Evolutionary conservation across 2,113 vertebrate genomes (phyloP).

Genomic region (Strigops habroptila): DNA sequence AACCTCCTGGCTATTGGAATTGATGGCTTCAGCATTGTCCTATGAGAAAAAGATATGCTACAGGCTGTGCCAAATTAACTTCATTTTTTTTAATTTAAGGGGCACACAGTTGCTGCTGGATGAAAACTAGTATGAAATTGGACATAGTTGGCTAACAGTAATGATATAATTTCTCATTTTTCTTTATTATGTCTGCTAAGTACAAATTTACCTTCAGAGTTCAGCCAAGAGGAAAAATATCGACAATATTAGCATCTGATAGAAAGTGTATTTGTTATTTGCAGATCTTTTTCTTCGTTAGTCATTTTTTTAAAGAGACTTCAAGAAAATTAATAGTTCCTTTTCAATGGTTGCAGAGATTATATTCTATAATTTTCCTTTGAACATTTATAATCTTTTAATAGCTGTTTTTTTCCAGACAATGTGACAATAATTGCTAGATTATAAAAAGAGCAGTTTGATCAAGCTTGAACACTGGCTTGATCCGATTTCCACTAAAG

Average conservation of each 20-base stretch:
- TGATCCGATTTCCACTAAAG: constrained; percentile 16
- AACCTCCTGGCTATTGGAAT: not conserved
- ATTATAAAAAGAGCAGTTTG: constrained; percentile 27
- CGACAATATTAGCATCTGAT: not conserved
- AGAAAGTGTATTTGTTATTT: not conserved
- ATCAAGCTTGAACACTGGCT: not conserved
- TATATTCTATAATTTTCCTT: constrained; percentile 37
- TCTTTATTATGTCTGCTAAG: not conserved
- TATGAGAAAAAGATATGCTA: not conserved
- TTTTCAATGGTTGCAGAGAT: not conserved
- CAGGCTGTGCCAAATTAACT: not conserved
- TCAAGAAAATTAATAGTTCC: constrained; percentile 13
- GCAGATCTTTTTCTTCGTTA: not conserved
- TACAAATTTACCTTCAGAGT: constrained; percentile 20
- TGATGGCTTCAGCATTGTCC: not conserved
- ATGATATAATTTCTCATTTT: constrained; percentile 9
- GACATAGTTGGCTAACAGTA: not conserved
- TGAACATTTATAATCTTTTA: constrained; percentile 49
- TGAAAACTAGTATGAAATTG: not conserved
- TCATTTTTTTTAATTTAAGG: constrained; percentile 3
- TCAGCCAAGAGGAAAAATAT: not conserved
- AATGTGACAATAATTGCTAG: constrained; percentile 27
- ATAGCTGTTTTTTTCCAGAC: constrained; percentile 13
- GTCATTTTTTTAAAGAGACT: not conserved
- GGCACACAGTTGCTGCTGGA: not conserved